Base-by-base conservation (phyloP, 1,140 invertebrate genomes). In the Sycophila sp. region DNA sequence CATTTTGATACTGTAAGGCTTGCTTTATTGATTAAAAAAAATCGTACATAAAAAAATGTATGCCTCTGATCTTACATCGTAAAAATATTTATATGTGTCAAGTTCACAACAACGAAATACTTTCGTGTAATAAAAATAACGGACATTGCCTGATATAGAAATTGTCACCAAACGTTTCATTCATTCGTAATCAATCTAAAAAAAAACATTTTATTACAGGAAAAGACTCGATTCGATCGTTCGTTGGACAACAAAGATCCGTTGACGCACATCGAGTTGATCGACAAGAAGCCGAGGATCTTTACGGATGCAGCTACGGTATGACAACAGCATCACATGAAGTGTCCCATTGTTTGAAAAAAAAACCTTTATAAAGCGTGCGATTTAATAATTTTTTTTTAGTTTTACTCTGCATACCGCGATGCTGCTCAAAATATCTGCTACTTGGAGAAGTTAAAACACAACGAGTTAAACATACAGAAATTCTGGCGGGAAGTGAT, bases 351-450 rank as follows among this genome's bases (percentile, higher is more conserved):
- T 13, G 40, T 19, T 19, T 19, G 5, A 2, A 15, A 47, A 5
- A 51, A 24, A 55, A 17, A 34, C 5, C 11, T 30, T 59, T 53
- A 24, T 30, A 24, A 63, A 63, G n/a, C 42, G 17, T 0, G 19
- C n/a, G 13, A 36, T 34, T 17, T 10, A 7, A 68, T 62, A 19
- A 11, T 22, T n/a, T 22, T 71, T 72, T 76, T 68, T 6, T 47
- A 86, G 84, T 71, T 73, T 53, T 82, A 78, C 22, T 77, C 76
- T 22, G 85, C 81, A 2, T 83, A 84, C 69, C 82, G 77, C 69
- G 74, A 81, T 56, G 75, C 22, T 5, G n/a, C 58, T 0, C 69
- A 75, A 13, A 72, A 67, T 6, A 60, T 69, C 19, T 86, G 85
- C 65, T 85, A 82, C 67, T 56, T 86, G 26, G 80, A 85, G 58